Evolutionary conservation across 2,888 invertebrate species (phyloP).

Genomic region (Lissocephala sabroskyi): DNA sequence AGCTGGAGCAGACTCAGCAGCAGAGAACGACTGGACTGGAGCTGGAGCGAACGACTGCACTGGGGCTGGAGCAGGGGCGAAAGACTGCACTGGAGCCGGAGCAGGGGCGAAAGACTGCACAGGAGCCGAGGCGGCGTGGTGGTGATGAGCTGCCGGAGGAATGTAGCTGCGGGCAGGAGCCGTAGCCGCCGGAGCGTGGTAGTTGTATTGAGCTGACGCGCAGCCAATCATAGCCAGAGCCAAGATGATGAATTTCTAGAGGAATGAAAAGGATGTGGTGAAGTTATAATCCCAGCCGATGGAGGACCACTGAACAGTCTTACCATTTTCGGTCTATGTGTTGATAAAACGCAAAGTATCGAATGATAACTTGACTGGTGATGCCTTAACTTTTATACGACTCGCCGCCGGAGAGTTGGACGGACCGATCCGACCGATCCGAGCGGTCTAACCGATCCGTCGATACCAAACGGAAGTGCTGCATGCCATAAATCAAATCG

Average conservation of each 20-base stretch:
- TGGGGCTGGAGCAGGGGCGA: conserved; percentile 17
- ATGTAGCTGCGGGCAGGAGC: conserved; percentile 24
- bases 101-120: conserved; percentile 8
- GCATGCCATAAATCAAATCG: conserved; percentile 49
- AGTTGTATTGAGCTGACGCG: conserved; percentile 41
- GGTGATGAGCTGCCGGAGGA: conserved; percentile 9
- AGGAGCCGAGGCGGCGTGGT: conserved; percentile 7
- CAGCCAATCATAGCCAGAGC: conserved; percentile 43
- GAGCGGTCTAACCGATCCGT: no score
- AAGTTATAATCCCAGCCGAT: conserved; percentile 11
- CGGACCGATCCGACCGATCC: background rate
- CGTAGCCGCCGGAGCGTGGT: conserved; percentile 38
- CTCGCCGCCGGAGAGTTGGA: conserved; percentile 4
- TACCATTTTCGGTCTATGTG: conserved; percentile 44
- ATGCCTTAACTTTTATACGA: conserved; percentile 48
- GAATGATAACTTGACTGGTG: conserved; percentile 38
- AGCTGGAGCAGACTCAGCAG: conserved; percentile 18
- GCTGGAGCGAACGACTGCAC: conserved; percentile 6
- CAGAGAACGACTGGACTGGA: conserved; percentile 4
- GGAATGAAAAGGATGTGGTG: background rate
- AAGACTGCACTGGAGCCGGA: conserved; percentile 9
- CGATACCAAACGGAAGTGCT: conserved; percentile 45
- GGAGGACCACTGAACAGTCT: conserved; percentile 9
- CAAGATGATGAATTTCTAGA: conserved; percentile 46
- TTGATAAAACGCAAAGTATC: conserved; percentile 31